Evolutionary conservation across 2,797 vertebrate genomes (phyloP).

Genomic region (Sphaeramia orbicularis): DNA sequence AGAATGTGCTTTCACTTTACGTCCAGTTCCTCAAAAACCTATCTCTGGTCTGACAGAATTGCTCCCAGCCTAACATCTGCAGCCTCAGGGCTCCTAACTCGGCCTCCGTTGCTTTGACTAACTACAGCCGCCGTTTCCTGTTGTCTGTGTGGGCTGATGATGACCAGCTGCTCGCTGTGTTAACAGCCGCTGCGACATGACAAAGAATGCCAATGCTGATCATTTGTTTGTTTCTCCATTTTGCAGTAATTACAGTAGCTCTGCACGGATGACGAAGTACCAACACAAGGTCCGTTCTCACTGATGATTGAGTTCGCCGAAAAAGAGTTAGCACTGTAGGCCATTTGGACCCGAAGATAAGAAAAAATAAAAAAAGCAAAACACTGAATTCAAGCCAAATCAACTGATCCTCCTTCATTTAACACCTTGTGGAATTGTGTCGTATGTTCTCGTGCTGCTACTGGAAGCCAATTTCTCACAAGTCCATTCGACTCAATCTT

Average conservation of each 20-base stretch:
- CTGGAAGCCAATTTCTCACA: constrained; percentile 87
- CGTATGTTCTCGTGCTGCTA: constrained; percentile 82
- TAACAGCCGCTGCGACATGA: constrained; percentile 47
- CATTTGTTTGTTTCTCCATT: constrained; percentile 86
- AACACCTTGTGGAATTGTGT: constrained; percentile 66
- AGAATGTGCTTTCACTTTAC: constrained; percentile 39
- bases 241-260: constrained; percentile 91
- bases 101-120: constrained; percentile 69
- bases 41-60: constrained; percentile 15
- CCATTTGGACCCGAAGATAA: constrained; percentile 75
- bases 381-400: constrained; percentile 38
- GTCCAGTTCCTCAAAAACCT: constrained; percentile 12
- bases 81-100: constrained; percentile 78
- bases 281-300: constrained; percentile 83
- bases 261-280: constrained; percentile 84
- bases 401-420: constrained; percentile 16
- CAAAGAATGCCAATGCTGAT: constrained; percentile 82
- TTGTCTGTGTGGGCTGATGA: constrained; percentile 52
- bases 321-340: constrained; percentile 61
- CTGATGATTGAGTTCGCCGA: constrained; percentile 80
- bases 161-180: constrained; percentile 44
- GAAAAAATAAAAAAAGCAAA: constrained; percentile 40
- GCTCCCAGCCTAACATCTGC: constrained; percentile 21
- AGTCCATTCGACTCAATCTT: constrained; percentile 81
- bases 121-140: constrained; percentile 60